phyloP scores from a whole-genome alignment of 2,113 vertebrate species.

The Lonchura striata region DNA sequence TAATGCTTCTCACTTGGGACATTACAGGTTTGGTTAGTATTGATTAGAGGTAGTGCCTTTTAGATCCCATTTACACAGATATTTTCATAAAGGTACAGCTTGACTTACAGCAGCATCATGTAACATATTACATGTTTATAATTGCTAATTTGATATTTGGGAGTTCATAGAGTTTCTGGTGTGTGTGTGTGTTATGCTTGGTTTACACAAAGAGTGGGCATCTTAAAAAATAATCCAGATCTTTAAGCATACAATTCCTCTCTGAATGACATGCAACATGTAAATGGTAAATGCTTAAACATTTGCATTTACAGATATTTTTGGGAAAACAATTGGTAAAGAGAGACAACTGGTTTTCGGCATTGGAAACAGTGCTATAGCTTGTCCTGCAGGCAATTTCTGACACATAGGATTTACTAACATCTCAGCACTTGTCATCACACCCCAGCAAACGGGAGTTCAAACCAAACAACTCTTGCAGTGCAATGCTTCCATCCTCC shows the following conservation, averaged over 20 bases:
- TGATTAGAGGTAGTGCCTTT: neutral
- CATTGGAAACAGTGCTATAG: neutral
- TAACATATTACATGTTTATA: neutral
- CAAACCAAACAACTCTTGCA: constrained; percentile 49
- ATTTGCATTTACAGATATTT: constrained; percentile 16
- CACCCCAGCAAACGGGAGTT: constrained; percentile 54
- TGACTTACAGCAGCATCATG: neutral
- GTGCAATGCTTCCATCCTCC: neutral
- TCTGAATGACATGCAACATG: constrained; percentile 5
- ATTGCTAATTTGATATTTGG: neutral
- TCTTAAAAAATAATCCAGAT: neutral
- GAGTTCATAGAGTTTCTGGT: neutral
- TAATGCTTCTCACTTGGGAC: neutral
- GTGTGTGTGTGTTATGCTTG: neutral
- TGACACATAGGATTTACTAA: neutral
- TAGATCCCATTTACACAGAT: neutral
- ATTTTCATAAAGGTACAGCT: neutral
- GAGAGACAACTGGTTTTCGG: neutral
- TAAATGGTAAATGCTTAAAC: constrained; percentile 8
- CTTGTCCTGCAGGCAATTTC: neutral
- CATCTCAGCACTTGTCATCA: neutral
- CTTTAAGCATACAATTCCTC: constrained; percentile 30
- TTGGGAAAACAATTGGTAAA: constrained; percentile 8
- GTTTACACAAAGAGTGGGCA: constrained; percentile 17
- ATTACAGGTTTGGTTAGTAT: neutral